Conservation (phyloP, 2,888 invertebrate species). For the Seira musarum region DNA sequence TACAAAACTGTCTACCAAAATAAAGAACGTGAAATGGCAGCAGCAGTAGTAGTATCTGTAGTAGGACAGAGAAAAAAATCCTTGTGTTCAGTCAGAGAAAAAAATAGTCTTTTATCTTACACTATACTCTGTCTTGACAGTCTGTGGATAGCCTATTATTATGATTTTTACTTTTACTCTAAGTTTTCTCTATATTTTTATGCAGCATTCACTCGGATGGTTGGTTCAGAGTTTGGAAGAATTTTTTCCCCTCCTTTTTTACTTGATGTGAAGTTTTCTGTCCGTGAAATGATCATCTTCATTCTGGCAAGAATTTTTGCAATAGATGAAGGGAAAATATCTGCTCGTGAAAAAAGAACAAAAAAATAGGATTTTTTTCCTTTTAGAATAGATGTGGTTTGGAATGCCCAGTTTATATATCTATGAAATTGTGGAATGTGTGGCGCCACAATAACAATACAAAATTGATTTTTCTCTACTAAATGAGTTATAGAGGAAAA, state of each 20-base stretch:
- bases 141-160: slow-evolving; percentile 31
- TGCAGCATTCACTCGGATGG: not conserved
- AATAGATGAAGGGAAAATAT: not conserved
- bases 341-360: not conserved
- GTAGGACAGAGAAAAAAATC: slow-evolving; percentile 24
- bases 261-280: not conserved
- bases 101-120: not conserved
- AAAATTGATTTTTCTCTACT: too few species aligned
- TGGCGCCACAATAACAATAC: too few species aligned
- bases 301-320: not conserved
- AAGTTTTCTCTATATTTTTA: slow-evolving; percentile 31
- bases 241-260: not conserved
- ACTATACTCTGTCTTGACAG: slow-evolving; percentile 21
- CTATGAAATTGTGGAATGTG: too few species aligned
- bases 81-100: slow-evolving; percentile 16
- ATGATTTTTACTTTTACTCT: slow-evolving; percentile 22
- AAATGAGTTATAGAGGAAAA: too few species aligned
- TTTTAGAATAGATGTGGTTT: too few species aligned
- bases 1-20: slow-evolving; percentile 23
- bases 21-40: slow-evolving; percentile 14
- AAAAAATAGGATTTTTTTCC: too few species aligned
- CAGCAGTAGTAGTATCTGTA: slow-evolving; percentile 7
- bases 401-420: too few species aligned
- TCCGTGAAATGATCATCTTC: not conserved
- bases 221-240: not conserved